A percentile compares a stretch with the other conserved stretches of the same genome.
These are phyloP conservation scores for Zhuqinia jingwanae DNA, from an alignment of 2,888 invertebrate species.

Conservation along the genomic window DNA sequence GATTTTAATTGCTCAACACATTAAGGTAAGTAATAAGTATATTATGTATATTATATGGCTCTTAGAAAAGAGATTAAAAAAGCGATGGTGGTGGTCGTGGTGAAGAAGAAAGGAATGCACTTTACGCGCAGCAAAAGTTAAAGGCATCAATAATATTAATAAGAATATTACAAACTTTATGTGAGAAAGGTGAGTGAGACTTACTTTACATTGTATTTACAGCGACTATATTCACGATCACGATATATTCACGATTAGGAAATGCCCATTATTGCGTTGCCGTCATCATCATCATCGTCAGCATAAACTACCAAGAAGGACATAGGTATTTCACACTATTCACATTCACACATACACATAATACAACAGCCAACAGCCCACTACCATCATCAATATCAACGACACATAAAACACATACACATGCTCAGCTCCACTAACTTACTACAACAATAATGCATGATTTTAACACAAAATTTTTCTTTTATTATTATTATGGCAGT, in stretches of 20 bases:
- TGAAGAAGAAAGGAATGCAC: conserved; percentile 35
- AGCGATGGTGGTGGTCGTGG: background rate
- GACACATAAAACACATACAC: conserved; percentile 13
- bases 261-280: conserved; percentile 59
- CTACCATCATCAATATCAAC: background rate
- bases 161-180: background rate
- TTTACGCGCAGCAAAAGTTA: conserved; percentile 14
- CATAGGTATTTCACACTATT: conserved; percentile 45
- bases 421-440: background rate
- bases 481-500: too few relatives aligned
- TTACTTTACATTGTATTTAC: conserved; percentile 24
- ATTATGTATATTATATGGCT: background rate
- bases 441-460: background rate
- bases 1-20: conserved; percentile 38
- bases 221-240: conserved; percentile 37
- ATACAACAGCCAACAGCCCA: background rate
- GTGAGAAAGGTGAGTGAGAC: conserved; percentile 33
- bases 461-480: background rate
- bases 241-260: conserved; percentile 49
- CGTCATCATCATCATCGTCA: conserved; percentile 53
- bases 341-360: conserved; percentile 4
- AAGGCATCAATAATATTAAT: conserved; percentile 5
- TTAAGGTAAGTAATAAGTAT: background rate
- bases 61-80: conserved; percentile 34
- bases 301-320: conserved; percentile 3